A percentile compares a stretch with the other conserved stretches of the same genome.
Evolutionary conservation across 2,113 vertebrate species (phyloP).

Genomic region (Mungos mungo): DNA sequence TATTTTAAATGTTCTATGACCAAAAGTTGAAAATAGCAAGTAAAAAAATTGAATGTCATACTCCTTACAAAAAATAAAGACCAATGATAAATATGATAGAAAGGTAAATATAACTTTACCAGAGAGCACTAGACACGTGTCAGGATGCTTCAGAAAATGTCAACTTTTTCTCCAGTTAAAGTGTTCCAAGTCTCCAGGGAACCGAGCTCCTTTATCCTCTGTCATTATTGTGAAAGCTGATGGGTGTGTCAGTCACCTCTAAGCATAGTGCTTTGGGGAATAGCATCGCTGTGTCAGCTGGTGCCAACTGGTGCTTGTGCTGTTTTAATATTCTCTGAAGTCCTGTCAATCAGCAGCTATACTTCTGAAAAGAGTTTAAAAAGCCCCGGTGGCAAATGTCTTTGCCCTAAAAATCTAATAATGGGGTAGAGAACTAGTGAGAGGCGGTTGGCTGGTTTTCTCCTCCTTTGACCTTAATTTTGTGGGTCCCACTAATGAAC

Average conservation of each 20-base stretch:
- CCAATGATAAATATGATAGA: background rate
- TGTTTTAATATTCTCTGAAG: constrained; percentile 15
- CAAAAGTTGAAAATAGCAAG: constrained; percentile 7
- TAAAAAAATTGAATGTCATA: background rate
- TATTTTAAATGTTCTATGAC: background rate
- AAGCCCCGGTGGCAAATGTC: background rate
- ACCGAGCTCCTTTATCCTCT: background rate
- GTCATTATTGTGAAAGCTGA: background rate
- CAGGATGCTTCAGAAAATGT: background rate
- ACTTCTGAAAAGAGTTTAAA: constrained; percentile 46
- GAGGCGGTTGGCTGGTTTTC: background rate
- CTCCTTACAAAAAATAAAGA: background rate
- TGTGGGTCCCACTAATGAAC: background rate
- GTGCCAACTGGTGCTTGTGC: background rate
- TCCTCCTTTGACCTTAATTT: background rate
- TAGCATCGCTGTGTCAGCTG: background rate
- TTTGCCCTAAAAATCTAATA: background rate
- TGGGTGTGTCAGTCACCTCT: background rate
- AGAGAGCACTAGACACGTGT: background rate
- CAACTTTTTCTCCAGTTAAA: background rate
- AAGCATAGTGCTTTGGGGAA: constrained; percentile 4
- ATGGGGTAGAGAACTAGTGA: background rate
- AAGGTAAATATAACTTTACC: background rate
- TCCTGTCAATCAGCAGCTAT: constrained; percentile 17
- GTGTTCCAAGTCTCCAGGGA: background rate